Evolutionary conservation across 1,140 invertebrate species (phyloP).

Genomic region (Heliconius eleuchia): DNA sequence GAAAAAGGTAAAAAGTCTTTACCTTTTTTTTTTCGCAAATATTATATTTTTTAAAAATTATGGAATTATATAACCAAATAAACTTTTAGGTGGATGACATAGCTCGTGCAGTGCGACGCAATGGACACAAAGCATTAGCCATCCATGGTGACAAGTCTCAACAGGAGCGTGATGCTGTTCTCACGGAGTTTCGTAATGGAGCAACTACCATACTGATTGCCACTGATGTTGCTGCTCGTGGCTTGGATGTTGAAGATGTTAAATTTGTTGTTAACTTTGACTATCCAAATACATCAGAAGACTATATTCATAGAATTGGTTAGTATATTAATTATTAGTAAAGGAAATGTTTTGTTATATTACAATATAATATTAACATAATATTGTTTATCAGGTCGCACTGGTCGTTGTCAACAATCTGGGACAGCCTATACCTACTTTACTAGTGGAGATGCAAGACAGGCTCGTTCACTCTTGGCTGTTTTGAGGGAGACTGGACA

Average conservation of each 20-base stretch:
- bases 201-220: slow-evolving; percentile 97
- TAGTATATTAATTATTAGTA: slow-evolving; percentile 53
- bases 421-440: slow-evolving; percentile 99
- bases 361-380: not conserved
- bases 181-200: slow-evolving; percentile 95
- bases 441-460: slow-evolving; percentile 93
- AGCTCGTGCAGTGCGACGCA: slow-evolving; percentile 92
- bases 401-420: slow-evolving; percentile 94
- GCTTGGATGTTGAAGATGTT: slow-evolving; percentile 98
- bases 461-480: slow-evolving; percentile 93
- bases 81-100: slow-evolving; percentile 92
- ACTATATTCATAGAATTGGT: slow-evolving; percentile 99
- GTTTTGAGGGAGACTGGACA: slow-evolving; percentile 97
- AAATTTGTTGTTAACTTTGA: slow-evolving; percentile 99
- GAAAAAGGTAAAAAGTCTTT: slow-evolving; percentile 84
- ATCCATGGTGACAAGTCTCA: slow-evolving; percentile 99
- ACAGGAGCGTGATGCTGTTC: slow-evolving; percentile 95
- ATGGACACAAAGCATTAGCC: slow-evolving; percentile 92
- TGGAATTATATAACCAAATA: not conserved
- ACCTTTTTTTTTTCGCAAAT: not conserved
- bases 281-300: slow-evolving; percentile 98
- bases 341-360: not conserved
- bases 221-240: slow-evolving; percentile 99
- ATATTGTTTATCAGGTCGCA: slow-evolving; percentile 84
- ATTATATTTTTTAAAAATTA: not conserved